These are phyloP conservation scores for Netelia fuscicornis DNA, from an alignment of 2,888 invertebrate species.

Conservation along the genomic window DNA sequence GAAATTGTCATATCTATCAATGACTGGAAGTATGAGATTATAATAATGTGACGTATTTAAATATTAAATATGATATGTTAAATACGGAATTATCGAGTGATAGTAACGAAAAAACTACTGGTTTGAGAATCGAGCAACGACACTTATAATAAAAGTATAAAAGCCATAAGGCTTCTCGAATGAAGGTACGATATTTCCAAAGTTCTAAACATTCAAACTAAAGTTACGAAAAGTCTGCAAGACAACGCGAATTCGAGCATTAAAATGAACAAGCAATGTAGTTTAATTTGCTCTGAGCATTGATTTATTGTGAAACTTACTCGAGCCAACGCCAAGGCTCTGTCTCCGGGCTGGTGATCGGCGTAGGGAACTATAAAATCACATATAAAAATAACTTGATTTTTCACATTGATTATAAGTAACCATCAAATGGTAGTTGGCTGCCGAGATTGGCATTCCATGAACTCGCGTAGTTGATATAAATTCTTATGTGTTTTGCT, in stretches of 20 bases:
- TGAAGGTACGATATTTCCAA: neutral
- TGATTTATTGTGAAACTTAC: slow-evolving; percentile 87
- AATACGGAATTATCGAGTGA: no score
- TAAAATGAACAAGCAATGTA: slow-evolving; percentile 55
- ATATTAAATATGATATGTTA: no score
- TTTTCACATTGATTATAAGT: neutral
- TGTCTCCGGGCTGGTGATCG: slow-evolving; percentile 94
- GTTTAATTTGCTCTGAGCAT: slow-evolving; percentile 64
- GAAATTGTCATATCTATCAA: neutral
- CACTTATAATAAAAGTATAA: neutral
- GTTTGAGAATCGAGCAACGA: neutral
- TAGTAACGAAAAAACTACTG: neutral
- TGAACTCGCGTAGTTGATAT: neutral
- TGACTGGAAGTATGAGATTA: neutral
- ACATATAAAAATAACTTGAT: slow-evolving; percentile 76
- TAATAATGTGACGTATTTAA: neutral
- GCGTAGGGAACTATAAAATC: slow-evolving; percentile 93
- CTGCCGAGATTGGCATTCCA: neutral
- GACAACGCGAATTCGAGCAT: slow-evolving; percentile 56
- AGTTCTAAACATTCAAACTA: slow-evolving; percentile 58
- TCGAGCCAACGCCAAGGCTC: slow-evolving; percentile 97
- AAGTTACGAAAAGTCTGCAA: slow-evolving; percentile 42
- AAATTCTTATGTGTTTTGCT: neutral
- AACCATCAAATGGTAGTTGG: neutral
- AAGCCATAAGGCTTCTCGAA: neutral